Evolutionary conservation across 2,888 invertebrate genomes (phyloP).

Genomic region (Microplitis manilae): DNA sequence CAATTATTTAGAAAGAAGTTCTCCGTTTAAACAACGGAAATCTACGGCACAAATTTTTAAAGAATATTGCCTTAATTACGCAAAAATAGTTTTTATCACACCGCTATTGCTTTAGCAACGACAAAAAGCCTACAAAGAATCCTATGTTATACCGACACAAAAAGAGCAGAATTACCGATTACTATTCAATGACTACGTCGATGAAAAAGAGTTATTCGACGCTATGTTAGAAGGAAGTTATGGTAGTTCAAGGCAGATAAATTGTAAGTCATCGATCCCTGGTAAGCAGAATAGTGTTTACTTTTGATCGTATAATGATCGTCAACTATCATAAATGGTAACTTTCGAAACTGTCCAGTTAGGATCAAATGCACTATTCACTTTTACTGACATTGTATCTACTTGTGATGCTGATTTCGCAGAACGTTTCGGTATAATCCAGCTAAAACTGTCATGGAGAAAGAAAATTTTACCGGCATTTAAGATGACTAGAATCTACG

Average conservation of each 20-base stretch:
- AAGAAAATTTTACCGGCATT: conserved; percentile 76
- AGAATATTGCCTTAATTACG: conserved; percentile 91
- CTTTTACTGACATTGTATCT: conserved; percentile 97
- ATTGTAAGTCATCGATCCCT: conserved; percentile 80
- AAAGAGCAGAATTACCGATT: conserved; percentile 87
- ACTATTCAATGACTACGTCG: conserved; percentile 86
- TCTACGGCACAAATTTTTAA: conserved; percentile 88
- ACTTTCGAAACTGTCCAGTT: conserved; percentile 94
- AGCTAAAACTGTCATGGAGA: conserved; percentile 79
- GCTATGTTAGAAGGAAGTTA: conserved; percentile 83
- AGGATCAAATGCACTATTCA: conserved; percentile 99
- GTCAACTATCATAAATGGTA: conserved; percentile 86
- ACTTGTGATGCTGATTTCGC: conserved; percentile 92
- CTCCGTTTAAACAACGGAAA: conserved; percentile 83
- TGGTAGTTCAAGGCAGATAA: conserved; percentile 75
- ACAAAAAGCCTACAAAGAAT: conserved; percentile 93
- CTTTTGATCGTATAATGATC: conserved; percentile 79
- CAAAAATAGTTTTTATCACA: conserved; percentile 97
- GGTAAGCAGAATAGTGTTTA: conserved; percentile 85
- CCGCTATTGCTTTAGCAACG: conserved; percentile 97
- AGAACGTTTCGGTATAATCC: conserved; percentile 83
- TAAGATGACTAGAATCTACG: conserved; percentile 81
- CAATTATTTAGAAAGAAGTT: conserved; percentile 85
- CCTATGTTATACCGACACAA: conserved; percentile 66
- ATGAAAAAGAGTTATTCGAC: conserved; percentile 86